A percentile compares a stretch with the other conserved stretches of the same genome.
Evolutionary conservation across 2,888 invertebrate species (phyloP).

Genomic region (Philereme transversata): DNA sequence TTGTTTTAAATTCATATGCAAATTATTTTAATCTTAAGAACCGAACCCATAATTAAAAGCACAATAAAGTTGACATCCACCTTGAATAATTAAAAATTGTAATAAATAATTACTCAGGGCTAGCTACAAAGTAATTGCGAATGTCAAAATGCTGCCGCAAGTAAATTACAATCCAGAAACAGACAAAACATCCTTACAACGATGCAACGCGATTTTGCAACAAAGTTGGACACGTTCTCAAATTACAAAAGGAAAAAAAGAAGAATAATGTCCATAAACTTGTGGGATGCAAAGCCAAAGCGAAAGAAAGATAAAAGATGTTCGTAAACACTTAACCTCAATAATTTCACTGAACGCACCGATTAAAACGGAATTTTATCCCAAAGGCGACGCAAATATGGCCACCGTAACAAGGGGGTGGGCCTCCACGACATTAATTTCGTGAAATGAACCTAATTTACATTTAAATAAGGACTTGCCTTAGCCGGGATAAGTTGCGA

Average conservation of each 20-base stretch:
- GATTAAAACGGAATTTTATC: constrained; percentile 13
- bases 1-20: constrained; percentile 18
- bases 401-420: constrained; percentile 78
- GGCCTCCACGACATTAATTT: constrained; percentile 90
- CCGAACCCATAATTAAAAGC: constrained; percentile 19
- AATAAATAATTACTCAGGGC: constrained; percentile 22
- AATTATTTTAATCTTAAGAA: constrained; percentile 23
- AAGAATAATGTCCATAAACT: constrained; percentile 5
- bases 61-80: constrained; percentile 24
- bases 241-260: constrained; percentile 1
- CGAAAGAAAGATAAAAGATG: constrained; percentile 1
- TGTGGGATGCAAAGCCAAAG: too few relatives aligned
- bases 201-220: constrained; percentile 5
- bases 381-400: constrained; percentile 41
- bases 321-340: constrained; percentile 4
- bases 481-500: constrained; percentile 83
- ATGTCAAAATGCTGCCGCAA: constrained; percentile 28
- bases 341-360: constrained; percentile 7
- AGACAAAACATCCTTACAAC: constrained; percentile 10
- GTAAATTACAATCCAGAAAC: constrained; percentile 13
- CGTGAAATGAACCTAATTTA: constrained; percentile 95
- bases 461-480: constrained; percentile 92
- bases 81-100: constrained; percentile 18
- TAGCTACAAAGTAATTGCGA: constrained; percentile 26
- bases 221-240: constrained; percentile 2